A percentile compares a stretch with the other conserved stretches of the same genome.
These are phyloP conservation scores for Xiphophorus maculatus DNA, from an alignment of 2,113 vertebrate genomes.

Conservation along the genomic window DNA sequence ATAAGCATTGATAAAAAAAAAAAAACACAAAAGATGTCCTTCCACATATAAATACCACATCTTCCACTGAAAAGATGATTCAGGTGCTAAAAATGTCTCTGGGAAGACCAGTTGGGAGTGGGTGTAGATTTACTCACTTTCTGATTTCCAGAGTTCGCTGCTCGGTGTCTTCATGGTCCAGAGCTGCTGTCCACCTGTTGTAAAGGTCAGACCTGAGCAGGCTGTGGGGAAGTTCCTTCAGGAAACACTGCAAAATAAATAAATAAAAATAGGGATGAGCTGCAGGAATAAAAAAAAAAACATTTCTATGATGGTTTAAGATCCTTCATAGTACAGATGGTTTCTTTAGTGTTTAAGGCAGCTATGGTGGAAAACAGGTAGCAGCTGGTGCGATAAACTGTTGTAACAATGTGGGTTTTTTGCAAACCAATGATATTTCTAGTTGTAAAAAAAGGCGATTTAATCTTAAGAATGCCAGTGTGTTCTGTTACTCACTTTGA, in stretches of 20 bases:
- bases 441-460: neutral
- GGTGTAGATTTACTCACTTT: slow-evolving; percentile 78
- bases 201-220: slow-evolving; percentile 86
- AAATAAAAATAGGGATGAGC: neutral
- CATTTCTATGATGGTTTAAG: neutral
- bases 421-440: neutral
- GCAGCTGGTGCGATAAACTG: neutral
- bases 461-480: neutral
- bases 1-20: slow-evolving; percentile 15
- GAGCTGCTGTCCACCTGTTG: slow-evolving; percentile 85
- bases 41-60: neutral
- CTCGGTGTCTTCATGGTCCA: slow-evolving; percentile 77
- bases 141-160: slow-evolving; percentile 81
- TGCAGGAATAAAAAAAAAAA: neutral
- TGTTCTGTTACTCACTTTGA: slow-evolving; percentile 84
- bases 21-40: slow-evolving; percentile 1
- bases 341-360: neutral
- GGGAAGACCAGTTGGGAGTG: neutral
- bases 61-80: neutral
- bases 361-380: neutral
- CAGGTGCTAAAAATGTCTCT: neutral
- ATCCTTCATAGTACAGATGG: neutral
- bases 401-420: neutral
- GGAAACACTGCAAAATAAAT: slow-evolving; percentile 84
- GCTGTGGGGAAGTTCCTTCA: slow-evolving; percentile 89